Percentiles rank a stretch among this genome's conserved stretches.
phyloP scores from a whole-genome alignment of 2,888 invertebrate species.

The Blera fallax region DNA sequence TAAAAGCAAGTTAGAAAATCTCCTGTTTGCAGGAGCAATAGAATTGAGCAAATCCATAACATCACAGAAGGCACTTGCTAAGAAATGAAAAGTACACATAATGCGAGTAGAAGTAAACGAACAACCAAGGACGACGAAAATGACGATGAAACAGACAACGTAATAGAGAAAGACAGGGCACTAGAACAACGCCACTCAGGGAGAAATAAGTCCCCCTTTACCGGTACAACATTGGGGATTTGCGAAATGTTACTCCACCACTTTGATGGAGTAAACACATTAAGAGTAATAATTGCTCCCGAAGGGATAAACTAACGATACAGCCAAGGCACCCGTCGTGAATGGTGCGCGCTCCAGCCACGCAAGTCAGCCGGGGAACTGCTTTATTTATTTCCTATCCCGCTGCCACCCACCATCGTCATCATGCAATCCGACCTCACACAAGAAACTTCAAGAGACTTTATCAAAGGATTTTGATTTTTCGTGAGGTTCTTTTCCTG shows the following conservation, averaged over 20 bases:
- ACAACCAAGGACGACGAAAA: conserved; percentile 24
- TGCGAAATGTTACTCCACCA: conserved; percentile 56
- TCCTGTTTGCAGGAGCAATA: not conserved
- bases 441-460: conserved; percentile 38
- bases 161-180: conserved; percentile 37
- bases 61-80: conserved; percentile 15
- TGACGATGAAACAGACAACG: conserved; percentile 5
- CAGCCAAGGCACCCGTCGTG: conserved; percentile 29
- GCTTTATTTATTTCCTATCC: conserved; percentile 32
- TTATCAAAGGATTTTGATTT: conserved; percentile 67
- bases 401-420: not conserved
- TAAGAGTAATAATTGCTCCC: conserved; percentile 73
- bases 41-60: conserved; percentile 21
- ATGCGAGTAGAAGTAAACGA: not conserved
- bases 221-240: conserved; percentile 63
- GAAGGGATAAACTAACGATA: conserved; percentile 68
- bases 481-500: conserved; percentile 23
- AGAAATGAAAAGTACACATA: conserved; percentile 4
- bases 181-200: conserved; percentile 34
- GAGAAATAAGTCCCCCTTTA: conserved; percentile 43
- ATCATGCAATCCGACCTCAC: conserved; percentile 2
- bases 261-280: conserved; percentile 71
- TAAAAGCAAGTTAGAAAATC: not conserved
- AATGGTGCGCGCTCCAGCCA: conserved; percentile 12
- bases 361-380: conserved; percentile 36